Percentiles rank a stretch among this genome's conserved stretches.
These are phyloP conservation scores for Neotoxoptera formosana DNA, from an alignment of 1,140 invertebrate species.

Conservation along the genomic window DNA sequence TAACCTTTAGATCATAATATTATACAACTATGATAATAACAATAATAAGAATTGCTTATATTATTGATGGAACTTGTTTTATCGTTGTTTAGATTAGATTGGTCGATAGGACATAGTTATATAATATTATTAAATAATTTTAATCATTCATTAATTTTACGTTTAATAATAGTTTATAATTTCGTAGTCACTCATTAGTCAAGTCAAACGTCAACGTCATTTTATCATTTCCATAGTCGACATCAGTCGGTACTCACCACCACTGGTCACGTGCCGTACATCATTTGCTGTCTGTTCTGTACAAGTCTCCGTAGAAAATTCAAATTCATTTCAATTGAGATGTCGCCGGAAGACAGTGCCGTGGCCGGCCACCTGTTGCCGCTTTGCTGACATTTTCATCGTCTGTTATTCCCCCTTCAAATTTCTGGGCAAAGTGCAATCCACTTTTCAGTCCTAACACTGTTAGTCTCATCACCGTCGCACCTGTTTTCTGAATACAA, in stretches of 20 bases:
- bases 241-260: neutral
- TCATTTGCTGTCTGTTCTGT: neutral
- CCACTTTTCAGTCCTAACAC: neutral
- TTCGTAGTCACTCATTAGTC: neutral
- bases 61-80: neutral
- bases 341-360: neutral
- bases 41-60: neutral
- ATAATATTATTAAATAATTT: neutral
- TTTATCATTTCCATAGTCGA: too few species aligned
- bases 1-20: too few species aligned
- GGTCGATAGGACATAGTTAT: neutral
- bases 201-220: neutral
- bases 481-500: neutral
- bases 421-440: neutral
- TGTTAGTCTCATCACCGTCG: neutral
- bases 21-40: too few species aligned
- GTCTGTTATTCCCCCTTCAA: neutral
- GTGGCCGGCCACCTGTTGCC: neutral
- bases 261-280: neutral
- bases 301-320: neutral
- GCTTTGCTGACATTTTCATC: neutral
- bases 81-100: neutral
- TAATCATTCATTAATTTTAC: neutral
- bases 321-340: neutral
- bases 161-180: neutral